Percentiles rank a stretch among this genome's conserved stretches.
These are phyloP conservation scores for Drosophila burlai DNA, from an alignment of 1,140 invertebrate species.

Conservation along the genomic window DNA sequence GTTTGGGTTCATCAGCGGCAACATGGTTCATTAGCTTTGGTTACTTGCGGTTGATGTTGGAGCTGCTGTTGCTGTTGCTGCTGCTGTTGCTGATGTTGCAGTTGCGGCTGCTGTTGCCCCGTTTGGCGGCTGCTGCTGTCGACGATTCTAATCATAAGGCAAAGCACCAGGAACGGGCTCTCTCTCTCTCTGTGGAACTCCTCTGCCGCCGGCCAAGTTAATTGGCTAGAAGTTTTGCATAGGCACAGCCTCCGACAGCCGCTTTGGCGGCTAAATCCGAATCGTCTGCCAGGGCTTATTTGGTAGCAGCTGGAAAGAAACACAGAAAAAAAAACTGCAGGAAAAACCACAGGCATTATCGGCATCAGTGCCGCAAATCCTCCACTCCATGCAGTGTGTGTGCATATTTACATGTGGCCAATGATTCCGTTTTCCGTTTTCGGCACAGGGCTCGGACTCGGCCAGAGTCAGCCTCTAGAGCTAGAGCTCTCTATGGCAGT, in stretches of 20 bases:
- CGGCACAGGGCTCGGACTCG: slow-evolving; percentile 19
- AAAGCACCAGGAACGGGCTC: slow-evolving; percentile 54
- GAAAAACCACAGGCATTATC: slow-evolving; percentile 55
- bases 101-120: slow-evolving; percentile 50
- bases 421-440: slow-evolving; percentile 26
- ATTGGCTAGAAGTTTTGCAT: slow-evolving; percentile 83
- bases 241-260: slow-evolving; percentile 40
- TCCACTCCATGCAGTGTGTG: slow-evolving; percentile 11
- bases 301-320: slow-evolving; percentile 43
- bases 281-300: slow-evolving; percentile 65
- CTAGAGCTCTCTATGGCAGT: slow-evolving; percentile 60
- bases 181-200: slow-evolving; percentile 26
- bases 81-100: slow-evolving; percentile 18
- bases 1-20: slow-evolving; percentile 81
- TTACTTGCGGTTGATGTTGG: slow-evolving; percentile 62
- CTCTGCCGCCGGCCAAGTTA: slow-evolving; percentile 62
- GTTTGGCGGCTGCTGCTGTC: slow-evolving; percentile 67
- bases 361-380: slow-evolving; percentile 63
- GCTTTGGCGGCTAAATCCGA: slow-evolving; percentile 67
- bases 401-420: slow-evolving; percentile 67
- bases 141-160: slow-evolving; percentile 82
- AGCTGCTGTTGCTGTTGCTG: slow-evolving; percentile 19
- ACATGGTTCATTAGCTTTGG: slow-evolving; percentile 82
- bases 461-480: no score
- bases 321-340: neutral